Evolutionary conservation across 1,140 invertebrate species (phyloP).

Genomic region (Metaphire vulgaris): DNA sequence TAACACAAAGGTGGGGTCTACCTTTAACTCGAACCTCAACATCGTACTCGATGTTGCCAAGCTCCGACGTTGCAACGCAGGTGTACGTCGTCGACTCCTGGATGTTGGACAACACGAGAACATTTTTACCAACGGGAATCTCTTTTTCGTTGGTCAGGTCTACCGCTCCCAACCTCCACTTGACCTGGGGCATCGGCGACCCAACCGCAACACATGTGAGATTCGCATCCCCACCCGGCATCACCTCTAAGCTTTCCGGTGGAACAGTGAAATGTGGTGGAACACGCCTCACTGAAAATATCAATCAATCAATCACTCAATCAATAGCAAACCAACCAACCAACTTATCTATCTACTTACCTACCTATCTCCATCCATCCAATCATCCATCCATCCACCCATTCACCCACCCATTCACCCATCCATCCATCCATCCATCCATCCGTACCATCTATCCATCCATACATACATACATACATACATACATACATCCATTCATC

Average conservation of each 20-base stretch:
- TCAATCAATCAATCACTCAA: too few species aligned
- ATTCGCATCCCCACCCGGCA: conserved; percentile 81
- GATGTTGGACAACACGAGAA: conserved; percentile 76
- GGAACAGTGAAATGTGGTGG: conserved; percentile 88
- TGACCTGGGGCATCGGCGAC: conserved; percentile 93
- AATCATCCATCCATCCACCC: too few species aligned
- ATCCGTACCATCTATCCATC: too few species aligned
- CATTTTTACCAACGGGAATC: conserved; percentile 61
- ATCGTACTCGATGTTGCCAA: conserved; percentile 17
- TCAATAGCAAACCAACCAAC: neutral
- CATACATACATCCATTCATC: too few species aligned
- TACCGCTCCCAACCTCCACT: conserved; percentile 81
- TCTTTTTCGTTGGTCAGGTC: conserved; percentile 66
- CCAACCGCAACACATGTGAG: conserved; percentile 93
- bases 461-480: too few species aligned
- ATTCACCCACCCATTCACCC: too few species aligned
- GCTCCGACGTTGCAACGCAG: conserved; percentile 19
- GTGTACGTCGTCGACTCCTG: conserved; percentile 44
- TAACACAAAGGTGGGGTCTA: neutral
- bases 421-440: neutral
- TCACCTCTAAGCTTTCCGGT: conserved; percentile 78
- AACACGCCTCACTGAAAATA: conserved; percentile 80
- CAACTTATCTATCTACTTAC: neutral
- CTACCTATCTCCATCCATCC: neutral
- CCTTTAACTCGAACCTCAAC: conserved; percentile 9